Base-by-base conservation (phyloP, 2,888 invertebrate genomes). In the Chrysolina oricalcia region DNA sequence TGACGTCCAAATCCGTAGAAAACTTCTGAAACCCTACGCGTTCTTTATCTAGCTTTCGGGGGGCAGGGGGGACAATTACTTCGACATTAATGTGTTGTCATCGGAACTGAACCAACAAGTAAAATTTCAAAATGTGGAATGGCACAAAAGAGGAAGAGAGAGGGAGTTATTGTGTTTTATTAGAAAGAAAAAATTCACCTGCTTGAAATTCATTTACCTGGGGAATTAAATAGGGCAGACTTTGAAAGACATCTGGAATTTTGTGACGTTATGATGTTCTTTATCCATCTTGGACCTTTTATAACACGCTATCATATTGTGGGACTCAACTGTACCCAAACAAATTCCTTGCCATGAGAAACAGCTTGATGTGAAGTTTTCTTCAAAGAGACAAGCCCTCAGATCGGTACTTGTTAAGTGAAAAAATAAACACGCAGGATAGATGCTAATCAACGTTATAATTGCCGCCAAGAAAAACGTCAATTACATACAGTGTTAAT, bases 391-490 rank as follows among this genome's bases (percentile, higher is more conserved):
- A 59, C 59, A 59, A 59, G 59, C 59, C 59, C 59, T 9, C n/a
- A 59, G 59, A 1, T 59, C 13, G 35, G n/a, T 59, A 59, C n/a
- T 35, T 59, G 59, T 35, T 59, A 59, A 59, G 27, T 59, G 59
- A n/a, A 59, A 59, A 59, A 35, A 59, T 59, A 59, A 59, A 59
- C 59, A 59, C 59, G 10, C 15, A 59, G 59, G 59, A 35, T n/a
- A 59, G 59, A 59, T 27, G 59, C 35, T 59, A 59, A 59, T 59
- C 27, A 35, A 59, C 59, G 35, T 35, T 59, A 59, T 59, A 59
- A 59, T 59, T 59, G 59, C 59, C 59, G 59, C 59, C 59, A 59
- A 59, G 59, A 59, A 59, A 59, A 59, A 59, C 15, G 59, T 59
- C 59, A 59, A 59, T 59, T 59, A 59, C 15, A 59, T 59, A n/a